Conservation (phyloP, 1,140 invertebrate genomes). For the Drosophila elegans region DNA sequence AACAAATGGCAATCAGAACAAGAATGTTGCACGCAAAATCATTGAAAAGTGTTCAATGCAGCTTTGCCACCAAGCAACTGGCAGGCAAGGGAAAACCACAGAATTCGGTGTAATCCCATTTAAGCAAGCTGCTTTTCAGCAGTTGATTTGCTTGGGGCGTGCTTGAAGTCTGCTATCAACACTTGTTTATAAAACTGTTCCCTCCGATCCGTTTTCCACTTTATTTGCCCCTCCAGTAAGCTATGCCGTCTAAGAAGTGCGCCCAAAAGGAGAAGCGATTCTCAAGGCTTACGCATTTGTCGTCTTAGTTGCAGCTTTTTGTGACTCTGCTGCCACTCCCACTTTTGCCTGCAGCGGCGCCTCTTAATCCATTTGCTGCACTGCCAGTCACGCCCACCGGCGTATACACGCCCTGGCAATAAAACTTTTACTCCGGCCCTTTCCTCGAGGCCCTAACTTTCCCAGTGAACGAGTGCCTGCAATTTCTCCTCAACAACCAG, state of each 20-base stretch:
- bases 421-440: conserved; percentile 58
- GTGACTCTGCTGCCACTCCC: conserved; percentile 18
- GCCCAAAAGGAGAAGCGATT: conserved; percentile 33
- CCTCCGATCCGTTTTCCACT: background rate
- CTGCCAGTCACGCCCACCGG: conserved; percentile 53
- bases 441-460: conserved; percentile 21
- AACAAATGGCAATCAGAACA: conserved; percentile 48
- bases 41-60: conserved; percentile 64
- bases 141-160: conserved; percentile 46
- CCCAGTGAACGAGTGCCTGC: conserved; percentile 14
- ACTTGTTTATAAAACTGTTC: conserved; percentile 63
- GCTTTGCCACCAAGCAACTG: background rate
- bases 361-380: conserved; percentile 71
- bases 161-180: conserved; percentile 66
- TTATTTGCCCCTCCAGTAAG: background rate
- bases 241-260: conserved; percentile 10
- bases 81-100: conserved; percentile 31
- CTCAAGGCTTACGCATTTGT: conserved; percentile 61
- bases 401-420: conserved; percentile 55
- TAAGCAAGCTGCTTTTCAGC: conserved; percentile 67
- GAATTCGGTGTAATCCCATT: conserved; percentile 71
- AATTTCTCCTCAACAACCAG: conserved; percentile 24
- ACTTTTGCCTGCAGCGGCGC: conserved; percentile 12
- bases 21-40: conserved; percentile 45
- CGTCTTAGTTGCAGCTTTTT: conserved; percentile 39